Conservation (phyloP, 2,113 vertebrate genomes). For the Anseranas semipalmata region DNA sequence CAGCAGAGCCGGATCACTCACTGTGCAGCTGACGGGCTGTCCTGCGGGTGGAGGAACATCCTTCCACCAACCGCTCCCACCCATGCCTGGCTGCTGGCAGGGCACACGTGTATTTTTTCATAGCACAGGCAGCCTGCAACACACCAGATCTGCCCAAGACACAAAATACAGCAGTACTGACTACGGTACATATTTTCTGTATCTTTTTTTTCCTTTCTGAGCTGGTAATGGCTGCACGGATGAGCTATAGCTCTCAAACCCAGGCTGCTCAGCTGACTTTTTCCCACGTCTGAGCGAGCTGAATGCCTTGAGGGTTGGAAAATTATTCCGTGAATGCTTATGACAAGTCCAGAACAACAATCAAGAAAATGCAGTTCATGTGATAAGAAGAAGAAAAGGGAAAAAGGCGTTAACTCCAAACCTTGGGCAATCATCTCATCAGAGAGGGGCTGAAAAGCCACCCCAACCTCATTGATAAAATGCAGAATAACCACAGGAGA, state of each 20-base stretch:
- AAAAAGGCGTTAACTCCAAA: not conserved
- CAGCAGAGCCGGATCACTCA: not conserved
- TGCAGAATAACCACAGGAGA: not conserved
- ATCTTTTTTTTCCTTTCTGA: not conserved
- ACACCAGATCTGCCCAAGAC: not conserved
- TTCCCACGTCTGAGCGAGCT: not conserved
- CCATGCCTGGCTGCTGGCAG: too few relatives aligned
- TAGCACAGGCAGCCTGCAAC: not conserved
- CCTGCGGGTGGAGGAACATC: not conserved
- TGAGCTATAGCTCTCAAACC: not conserved
- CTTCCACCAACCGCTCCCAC: too few relatives aligned
- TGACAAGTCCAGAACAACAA: not conserved
- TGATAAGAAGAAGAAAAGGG: not conserved
- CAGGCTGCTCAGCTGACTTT: not conserved
- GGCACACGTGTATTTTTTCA: not conserved
- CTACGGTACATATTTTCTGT: not conserved
- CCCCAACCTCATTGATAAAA: not conserved
- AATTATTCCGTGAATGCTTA: not conserved
- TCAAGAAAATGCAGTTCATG: not conserved
- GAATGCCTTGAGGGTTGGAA: not conserved
- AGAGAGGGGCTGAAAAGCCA: not conserved
- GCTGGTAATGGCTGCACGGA: fast-evolving
- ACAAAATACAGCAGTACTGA: not conserved
- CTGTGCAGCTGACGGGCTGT: too few relatives aligned
- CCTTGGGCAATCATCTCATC: not conserved